Conservation (phyloP, 1,140 invertebrate genomes). For the Batillaria attramentaria region DNA sequence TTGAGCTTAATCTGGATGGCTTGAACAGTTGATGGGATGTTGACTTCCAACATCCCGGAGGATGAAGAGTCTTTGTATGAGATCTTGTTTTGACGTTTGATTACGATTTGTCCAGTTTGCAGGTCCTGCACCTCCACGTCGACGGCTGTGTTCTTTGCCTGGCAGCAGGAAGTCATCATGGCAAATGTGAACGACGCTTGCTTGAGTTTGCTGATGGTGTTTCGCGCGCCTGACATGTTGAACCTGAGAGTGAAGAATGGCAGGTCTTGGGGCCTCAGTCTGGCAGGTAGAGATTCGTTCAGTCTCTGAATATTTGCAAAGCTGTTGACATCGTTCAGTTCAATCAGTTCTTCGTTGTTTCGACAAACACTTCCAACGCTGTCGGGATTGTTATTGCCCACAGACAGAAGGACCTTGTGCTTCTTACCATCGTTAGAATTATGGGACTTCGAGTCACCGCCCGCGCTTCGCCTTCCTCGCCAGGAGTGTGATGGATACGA, state of each 20-base stretch:
- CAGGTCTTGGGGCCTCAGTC: neutral
- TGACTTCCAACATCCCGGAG: neutral
- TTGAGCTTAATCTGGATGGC: slow-evolving; percentile 9
- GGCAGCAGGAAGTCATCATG: slow-evolving; percentile 7
- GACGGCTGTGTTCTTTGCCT: neutral
- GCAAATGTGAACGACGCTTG: neutral
- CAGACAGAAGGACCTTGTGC: neutral
- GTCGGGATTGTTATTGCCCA: neutral
- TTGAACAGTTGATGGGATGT: neutral
- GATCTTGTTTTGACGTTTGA: neutral
- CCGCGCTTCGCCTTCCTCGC: neutral
- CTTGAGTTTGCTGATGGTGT: neutral
- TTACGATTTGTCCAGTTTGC: neutral
- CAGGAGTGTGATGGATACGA: too few species aligned
- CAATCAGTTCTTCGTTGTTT: neutral
- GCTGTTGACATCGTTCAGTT: neutral
- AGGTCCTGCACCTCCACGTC: slow-evolving; percentile 8
- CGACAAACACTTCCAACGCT: neutral
- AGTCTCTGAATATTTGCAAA: neutral
- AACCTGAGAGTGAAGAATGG: neutral
- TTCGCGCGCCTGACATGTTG: neutral
- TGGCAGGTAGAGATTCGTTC: neutral
- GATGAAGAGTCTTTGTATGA: neutral
- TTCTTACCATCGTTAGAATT: neutral
- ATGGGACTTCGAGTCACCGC: neutral